These are phyloP conservation scores for Scartelaos histophorus DNA, from an alignment of 2,113 vertebrate species.

Conservation along the genomic window DNA sequence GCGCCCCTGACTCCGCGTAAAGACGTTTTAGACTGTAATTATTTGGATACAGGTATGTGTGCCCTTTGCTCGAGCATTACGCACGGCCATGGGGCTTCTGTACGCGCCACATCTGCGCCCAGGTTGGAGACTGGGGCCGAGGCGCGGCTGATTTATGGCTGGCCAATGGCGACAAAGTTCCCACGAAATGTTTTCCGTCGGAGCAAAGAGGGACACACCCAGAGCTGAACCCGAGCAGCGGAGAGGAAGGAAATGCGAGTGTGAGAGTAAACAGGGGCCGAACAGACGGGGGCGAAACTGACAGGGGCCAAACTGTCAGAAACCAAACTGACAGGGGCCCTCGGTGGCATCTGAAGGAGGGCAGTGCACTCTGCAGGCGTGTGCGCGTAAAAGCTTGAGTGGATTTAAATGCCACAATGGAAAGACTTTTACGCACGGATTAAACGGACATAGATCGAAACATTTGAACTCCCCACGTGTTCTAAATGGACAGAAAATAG, in stretches of 20 bases:
- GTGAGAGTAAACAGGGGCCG: conserved; percentile 15
- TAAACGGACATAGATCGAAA: neutral
- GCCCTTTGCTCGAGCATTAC: conserved; percentile 4
- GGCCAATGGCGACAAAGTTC: conserved; percentile 86
- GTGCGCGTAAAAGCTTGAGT: conserved; percentile 12
- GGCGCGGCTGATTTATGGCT: conserved; percentile 86
- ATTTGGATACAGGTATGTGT: conserved; percentile 68
- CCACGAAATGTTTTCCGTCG: conserved; percentile 79
- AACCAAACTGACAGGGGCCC: neutral
- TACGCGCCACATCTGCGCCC: conserved; percentile 8
- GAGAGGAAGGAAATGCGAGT: conserved; percentile 31
- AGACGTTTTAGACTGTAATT: conserved; percentile 72
- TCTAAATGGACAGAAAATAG: no score
- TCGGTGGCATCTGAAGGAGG: conserved; percentile 26
- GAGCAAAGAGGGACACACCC: conserved; percentile 78
- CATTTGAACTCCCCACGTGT: neutral
- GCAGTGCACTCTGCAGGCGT: conserved; percentile 54
- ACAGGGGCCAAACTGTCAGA: conserved; percentile 3
- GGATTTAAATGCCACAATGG: neutral
- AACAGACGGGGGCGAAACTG: conserved; percentile 1
- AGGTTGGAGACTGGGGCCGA: conserved; percentile 72
- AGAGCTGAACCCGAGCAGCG: conserved; percentile 38
- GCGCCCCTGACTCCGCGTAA: conserved; percentile 79
- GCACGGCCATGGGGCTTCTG: conserved; percentile 78
- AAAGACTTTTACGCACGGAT: neutral